These are phyloP conservation scores for Drosophila neonasuta DNA, from an alignment of 2,888 invertebrate genomes.

Conservation along the genomic window DNA sequence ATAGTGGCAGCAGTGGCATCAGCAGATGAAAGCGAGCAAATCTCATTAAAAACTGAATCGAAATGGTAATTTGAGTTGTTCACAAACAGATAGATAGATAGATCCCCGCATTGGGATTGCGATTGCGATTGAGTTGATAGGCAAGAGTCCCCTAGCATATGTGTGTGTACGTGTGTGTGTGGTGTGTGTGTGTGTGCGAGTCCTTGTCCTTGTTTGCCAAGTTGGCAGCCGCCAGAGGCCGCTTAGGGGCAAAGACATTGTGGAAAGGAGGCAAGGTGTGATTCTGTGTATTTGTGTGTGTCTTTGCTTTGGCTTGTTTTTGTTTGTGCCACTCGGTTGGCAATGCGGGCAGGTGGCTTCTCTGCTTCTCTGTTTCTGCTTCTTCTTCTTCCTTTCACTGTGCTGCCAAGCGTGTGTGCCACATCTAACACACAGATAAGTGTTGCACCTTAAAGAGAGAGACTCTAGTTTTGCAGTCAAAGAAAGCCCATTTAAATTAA, in stretches of 20 bases:
- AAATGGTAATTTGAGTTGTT: slow-evolving; percentile 75
- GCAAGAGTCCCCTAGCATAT: slow-evolving; percentile 15
- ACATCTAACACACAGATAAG: neutral
- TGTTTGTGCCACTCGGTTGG: slow-evolving; percentile 48
- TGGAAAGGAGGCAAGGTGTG: slow-evolving; percentile 69
- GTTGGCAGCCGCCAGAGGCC: slow-evolving; percentile 44
- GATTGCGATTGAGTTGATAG: slow-evolving; percentile 62
- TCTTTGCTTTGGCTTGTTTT: slow-evolving; percentile 13
- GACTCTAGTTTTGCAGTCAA: neutral
- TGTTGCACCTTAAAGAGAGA: slow-evolving; percentile 6
- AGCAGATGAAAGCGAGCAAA: slow-evolving; percentile 65
- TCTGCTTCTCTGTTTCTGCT: neutral
- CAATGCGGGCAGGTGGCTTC: slow-evolving; percentile 66
- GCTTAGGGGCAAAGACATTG: slow-evolving; percentile 32
- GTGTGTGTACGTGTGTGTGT: slow-evolving; percentile 15
- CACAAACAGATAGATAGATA: slow-evolving; percentile 66
- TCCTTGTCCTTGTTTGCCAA: slow-evolving; percentile 66
- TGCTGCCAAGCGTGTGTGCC: neutral
- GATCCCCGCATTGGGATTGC: slow-evolving; percentile 46
- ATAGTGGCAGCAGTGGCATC: slow-evolving; percentile 18
- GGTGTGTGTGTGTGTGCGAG: slow-evolving; percentile 7
- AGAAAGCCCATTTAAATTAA: slow-evolving; percentile 25
- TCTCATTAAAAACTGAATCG: slow-evolving; percentile 77
- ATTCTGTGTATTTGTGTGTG: slow-evolving; percentile 39
- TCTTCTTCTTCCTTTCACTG: neutral